These are phyloP conservation scores for Agrypnus murinus DNA, from an alignment of 2,888 invertebrate species.

Conservation along the genomic window DNA sequence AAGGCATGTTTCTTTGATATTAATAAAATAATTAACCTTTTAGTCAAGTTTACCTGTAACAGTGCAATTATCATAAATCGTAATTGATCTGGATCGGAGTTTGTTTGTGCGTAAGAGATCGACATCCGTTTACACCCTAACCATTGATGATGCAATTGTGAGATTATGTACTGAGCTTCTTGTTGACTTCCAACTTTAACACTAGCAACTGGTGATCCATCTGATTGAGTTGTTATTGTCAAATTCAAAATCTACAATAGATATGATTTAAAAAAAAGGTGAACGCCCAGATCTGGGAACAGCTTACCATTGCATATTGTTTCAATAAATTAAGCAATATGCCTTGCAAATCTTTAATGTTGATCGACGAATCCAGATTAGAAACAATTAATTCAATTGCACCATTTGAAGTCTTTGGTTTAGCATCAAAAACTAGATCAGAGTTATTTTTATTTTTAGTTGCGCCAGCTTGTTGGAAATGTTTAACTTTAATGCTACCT, in stretches of 20 bases:
- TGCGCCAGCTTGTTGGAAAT: no score
- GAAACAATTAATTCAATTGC: slow-evolving; percentile 78
- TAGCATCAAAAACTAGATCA: background rate
- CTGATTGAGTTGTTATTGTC: slow-evolving; percentile 77
- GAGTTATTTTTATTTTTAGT: background rate
- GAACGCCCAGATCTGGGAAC: no score
- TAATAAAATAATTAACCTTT: no score
- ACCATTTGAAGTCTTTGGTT: no score
- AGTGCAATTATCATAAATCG: slow-evolving; percentile 83
- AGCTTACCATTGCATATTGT: slow-evolving; percentile 78
- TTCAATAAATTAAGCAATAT: slow-evolving; percentile 78
- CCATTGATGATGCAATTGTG: slow-evolving; percentile 87
- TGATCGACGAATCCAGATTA: slow-evolving; percentile 82
- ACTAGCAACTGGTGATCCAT: slow-evolving; percentile 81
- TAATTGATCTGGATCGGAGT: slow-evolving; percentile 78
- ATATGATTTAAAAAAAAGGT: no score
- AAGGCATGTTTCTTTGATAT: no score
- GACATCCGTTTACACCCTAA: slow-evolving; percentile 87
- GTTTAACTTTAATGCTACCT: background rate
- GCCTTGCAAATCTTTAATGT: slow-evolving; percentile 78
- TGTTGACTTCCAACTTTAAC: slow-evolving; percentile 79
- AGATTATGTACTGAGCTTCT: slow-evolving; percentile 84
- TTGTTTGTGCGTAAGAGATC: slow-evolving; percentile 80
- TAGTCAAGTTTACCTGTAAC: slow-evolving; percentile 76
- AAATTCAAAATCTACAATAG: slow-evolving; percentile 74